Conservation (phyloP, 1,140 invertebrate genomes). For the Panagrolaimus sp. region DNA sequence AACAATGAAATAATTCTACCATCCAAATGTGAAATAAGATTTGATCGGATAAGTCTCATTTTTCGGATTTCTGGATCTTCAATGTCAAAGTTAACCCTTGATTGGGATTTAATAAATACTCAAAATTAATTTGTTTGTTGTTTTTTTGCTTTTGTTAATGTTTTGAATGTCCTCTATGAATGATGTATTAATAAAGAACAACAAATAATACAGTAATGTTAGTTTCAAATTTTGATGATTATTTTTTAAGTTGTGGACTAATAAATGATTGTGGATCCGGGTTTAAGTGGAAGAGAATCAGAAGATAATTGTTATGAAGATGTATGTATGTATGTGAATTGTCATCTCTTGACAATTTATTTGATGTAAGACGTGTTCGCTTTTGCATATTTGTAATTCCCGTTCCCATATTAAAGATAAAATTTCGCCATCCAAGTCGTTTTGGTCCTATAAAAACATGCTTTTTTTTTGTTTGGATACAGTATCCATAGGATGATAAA, state of each 20-base stretch:
- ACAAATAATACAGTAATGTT: too few relatives aligned
- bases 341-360: constrained; percentile 48
- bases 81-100: too few relatives aligned
- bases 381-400: constrained; percentile 19
- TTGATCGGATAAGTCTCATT: too few relatives aligned
- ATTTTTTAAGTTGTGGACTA: neutral
- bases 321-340: constrained; percentile 36
- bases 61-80: too few relatives aligned
- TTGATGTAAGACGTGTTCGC: constrained; percentile 37
- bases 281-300: constrained; percentile 52
- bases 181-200: too few relatives aligned
- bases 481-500: constrained; percentile 16
- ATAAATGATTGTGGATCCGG: constrained; percentile 20
- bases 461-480: neutral
- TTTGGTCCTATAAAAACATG: constrained; percentile 28
- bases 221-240: too few relatives aligned
- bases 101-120: too few relatives aligned
- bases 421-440: constrained; percentile 51
- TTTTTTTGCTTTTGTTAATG: too few relatives aligned
- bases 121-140: too few relatives aligned
- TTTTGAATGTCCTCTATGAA: too few relatives aligned
- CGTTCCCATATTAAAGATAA: constrained; percentile 49
- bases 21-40: too few relatives aligned
- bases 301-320: constrained; percentile 56
- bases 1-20: too few relatives aligned